Evolutionary conservation across 2,113 vertebrate species (phyloP), one percentile per base, ranked within the genome.

Genomic region (Petaurus breviceps): DNA sequence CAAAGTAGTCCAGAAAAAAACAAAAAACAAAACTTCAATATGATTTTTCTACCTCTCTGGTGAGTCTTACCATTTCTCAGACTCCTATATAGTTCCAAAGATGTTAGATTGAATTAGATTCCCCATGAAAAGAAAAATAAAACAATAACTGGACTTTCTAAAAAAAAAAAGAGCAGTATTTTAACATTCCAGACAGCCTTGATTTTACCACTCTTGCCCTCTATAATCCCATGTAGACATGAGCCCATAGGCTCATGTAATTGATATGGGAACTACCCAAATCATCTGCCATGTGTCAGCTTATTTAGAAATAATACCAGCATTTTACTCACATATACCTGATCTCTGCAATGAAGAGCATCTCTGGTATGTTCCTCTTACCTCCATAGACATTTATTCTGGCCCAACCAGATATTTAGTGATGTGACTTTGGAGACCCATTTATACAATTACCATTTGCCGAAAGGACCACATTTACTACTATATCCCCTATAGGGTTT

Each of bases 401-500:
- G 68, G 57, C 25, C 28, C 57, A 77, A n/a, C 5, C 68, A 77
- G 37, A 77, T 77, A 23, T 19, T 84, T 22, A 37, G 37, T 43
- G 16, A 19, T 31, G 52, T 51, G 77, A 68, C 28, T 92, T 6
- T 51, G 92, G 49, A 93, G n/a, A 1, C 47, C 6, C 49, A 92
- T 91, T 93, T 93, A 51, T 31, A 90, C n/a, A 90, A 57, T 49
- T 68, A 49, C 6, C 16, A 93, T 94, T 94, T 94, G 91, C 19
- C 49, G 95, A 90, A 91, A 89, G 31, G 90, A 25, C 46, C 50
- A 90, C 16, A 16, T 43, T 90, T 93, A 91, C 22, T 91, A 93
- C 47, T n/a, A 84, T 25, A 24, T 46, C 8, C 24, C 14, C 77
- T 23, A 24, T n/a, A 51, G 57, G 91, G 23, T 77, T 57, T 11